A percentile compares a stretch with the other conserved stretches of the same genome.
These are phyloP conservation scores for Melanchra persicariae DNA, from an alignment of 2,888 invertebrate species.

Conservation along the genomic window DNA sequence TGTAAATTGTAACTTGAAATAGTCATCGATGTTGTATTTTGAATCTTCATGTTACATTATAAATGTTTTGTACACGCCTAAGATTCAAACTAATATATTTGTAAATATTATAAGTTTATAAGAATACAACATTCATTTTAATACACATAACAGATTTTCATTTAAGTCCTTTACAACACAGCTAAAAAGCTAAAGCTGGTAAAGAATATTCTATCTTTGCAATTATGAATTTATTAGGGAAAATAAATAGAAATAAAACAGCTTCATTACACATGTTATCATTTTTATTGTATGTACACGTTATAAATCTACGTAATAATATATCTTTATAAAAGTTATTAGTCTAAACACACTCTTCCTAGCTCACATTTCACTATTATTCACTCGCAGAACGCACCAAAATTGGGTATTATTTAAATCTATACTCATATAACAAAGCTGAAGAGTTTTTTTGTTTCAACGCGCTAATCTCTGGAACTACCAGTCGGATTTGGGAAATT, in stretches of 20 bases:
- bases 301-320: conserved; percentile 76
- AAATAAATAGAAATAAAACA: conserved; percentile 67
- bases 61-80: background rate
- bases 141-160: background rate
- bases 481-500: too few species aligned
- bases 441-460: too few species aligned
- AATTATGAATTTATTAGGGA: background rate
- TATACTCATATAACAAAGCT: too few species aligned
- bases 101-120: conserved; percentile 44
- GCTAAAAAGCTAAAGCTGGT: too few species aligned
- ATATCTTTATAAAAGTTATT: conserved; percentile 78
- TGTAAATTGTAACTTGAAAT: background rate
- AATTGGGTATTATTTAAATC: conserved; percentile 23
- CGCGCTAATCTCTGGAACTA: too few species aligned
- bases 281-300: conserved; percentile 82
- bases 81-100: conserved; percentile 31
- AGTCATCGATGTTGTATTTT: background rate
- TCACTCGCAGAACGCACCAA: conserved; percentile 26
- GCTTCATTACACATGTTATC: conserved; percentile 75
- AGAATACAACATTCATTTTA: conserved; percentile 36
- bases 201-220: too few species aligned
- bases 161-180: too few species aligned
- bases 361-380: conserved; percentile 55
- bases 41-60: conserved; percentile 3
- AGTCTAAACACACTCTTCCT: conserved; percentile 67